Evolutionary conservation across 2,888 invertebrate genomes (phyloP), one percentile per base, ranked within the genome.

Genomic region (Muschampia plurimacula): DNA sequence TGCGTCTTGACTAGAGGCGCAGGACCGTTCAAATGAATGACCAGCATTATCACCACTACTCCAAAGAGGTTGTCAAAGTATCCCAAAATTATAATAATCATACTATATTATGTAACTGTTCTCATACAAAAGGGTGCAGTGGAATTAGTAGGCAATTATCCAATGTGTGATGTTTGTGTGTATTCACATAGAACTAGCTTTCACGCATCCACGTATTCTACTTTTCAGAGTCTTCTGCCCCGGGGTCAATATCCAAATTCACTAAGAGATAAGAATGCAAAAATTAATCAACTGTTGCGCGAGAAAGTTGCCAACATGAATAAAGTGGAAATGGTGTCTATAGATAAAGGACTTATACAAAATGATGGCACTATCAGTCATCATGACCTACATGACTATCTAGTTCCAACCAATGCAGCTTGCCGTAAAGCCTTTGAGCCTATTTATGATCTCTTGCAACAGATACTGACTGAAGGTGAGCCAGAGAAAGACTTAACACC

Each of bases 311-410:
- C 90, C 78, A 95, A 95, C 77, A 90, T 97, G 81, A 92, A 96
- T 76, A 96, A 96, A 86, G 96, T 97, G 69, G 97, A 97, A 92
- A 95, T 97, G 83, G 96, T 98, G 59, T 92, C 95, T 77, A 96
- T 97, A 82, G 98, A 98, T 83, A 96, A 97, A 83, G 97, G 97
- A 64, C 96, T 97, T 78, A 94, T 97, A 71, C 97, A 97, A 88
- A 95, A 95, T 64, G 97, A 97, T 91, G 97, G 97, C 3, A 96
- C 96, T 62, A 98, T 98, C 74, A 97, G 97, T 85, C 98, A 97
- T 84, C 97, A 97, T 83, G 98, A 98, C 86, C 97, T 99, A 97
- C 97, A 97, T 85, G 98, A 99, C 90, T 99, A 98, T 89, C 95
- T 98, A 67, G 97, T 98, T 84, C 95, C 98, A 74, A 98, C 98